Evolutionary conservation across 2,888 invertebrate genomes (phyloP).

Genomic region (Lepidochrysops patricia): DNA sequence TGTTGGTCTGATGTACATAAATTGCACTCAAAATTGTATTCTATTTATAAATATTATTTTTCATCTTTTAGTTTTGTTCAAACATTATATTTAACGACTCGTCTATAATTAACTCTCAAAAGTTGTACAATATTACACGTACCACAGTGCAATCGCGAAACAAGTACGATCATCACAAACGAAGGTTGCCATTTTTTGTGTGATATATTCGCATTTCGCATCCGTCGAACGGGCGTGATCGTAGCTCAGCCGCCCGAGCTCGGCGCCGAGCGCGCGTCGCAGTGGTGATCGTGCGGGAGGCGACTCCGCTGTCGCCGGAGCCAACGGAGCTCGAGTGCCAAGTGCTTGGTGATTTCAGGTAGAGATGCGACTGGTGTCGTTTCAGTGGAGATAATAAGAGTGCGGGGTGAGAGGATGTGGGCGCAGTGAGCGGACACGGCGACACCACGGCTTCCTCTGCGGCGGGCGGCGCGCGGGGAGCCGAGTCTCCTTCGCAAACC

Average conservation of each 20-base stretch:
- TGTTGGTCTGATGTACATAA: constrained; percentile 60
- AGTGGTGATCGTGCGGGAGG: background rate
- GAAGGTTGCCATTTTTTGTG: constrained; percentile 73
- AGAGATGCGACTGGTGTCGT: constrained; percentile 68
- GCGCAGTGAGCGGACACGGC: constrained; percentile 68
- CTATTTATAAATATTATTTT: constrained; percentile 77
- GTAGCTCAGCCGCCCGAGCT: constrained; percentile 19
- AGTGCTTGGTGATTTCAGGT: constrained; percentile 55
- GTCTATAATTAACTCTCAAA: constrained; percentile 71
- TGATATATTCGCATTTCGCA: constrained; percentile 55
- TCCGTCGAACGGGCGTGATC: constrained; percentile 63
- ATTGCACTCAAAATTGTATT: constrained; percentile 72
- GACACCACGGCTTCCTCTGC: constrained; percentile 72
- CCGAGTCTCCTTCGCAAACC: constrained; percentile 73
- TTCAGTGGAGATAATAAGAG: constrained; percentile 72
- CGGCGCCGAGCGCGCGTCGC: background rate
- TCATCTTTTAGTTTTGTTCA: constrained; percentile 74
- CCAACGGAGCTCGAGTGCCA: background rate
- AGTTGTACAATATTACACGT: constrained; percentile 73
- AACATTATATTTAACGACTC: constrained; percentile 73
- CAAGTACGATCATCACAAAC: constrained; percentile 53
- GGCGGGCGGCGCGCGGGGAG: constrained; percentile 72
- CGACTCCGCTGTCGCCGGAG: background rate
- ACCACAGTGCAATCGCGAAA: constrained; percentile 59
- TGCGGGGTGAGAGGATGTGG: constrained; percentile 77